Base-by-base conservation (phyloP, 2,113 vertebrate species). In the Peromyscus polionotus region DNA sequence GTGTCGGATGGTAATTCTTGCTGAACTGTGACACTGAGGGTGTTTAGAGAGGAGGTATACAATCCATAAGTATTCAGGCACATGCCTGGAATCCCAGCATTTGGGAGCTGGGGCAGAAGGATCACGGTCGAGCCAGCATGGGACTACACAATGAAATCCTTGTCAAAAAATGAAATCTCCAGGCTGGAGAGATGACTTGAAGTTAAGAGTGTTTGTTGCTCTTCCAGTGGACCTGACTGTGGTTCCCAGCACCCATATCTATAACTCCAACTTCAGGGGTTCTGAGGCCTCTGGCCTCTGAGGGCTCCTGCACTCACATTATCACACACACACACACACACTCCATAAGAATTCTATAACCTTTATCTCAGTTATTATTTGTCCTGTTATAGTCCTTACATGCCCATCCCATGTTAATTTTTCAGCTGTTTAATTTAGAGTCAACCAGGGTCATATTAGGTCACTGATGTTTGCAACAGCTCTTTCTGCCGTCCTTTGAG, bases 311-410 rank as follows among this genome's bases (percentile, higher is more conserved):
- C n/a, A 75, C 22, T 36, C n/a, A 75, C 39, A 75, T 75, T 73
- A 39, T 73, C 17, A 1, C n/a, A 4, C 72, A 11, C 36, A 73
- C 14, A 76, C 9, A 45, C 39, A 36, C 2, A 70, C 12, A 13
- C 14, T 7, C 33, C 65, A 17, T 72, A 90, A 76, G 73, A 28
- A 92, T 39, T 68, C 48, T 39, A 61, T 61, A 39, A 90, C 90
- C 48, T 93, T 63, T 76, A 36, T 36, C 73, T 83, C 57, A 67
- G 48, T 86, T 57, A 51, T 89, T 51, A 93, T 92, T 45, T 90
- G 85, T 79, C 61, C 57, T 83, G 20, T 83, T 88, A 65, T 72
- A 86, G 28, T 73, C 19, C 77, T 59, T 84, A 22, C 36, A 48
- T n/a, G 20, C 59, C 48, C 68, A 63, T 26, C 57, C 13, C 26